A percentile compares a stretch with the other conserved stretches of the same genome.
Conservation (phyloP, 2,797 vertebrate genomes). For the Poecilia picta region DNA sequence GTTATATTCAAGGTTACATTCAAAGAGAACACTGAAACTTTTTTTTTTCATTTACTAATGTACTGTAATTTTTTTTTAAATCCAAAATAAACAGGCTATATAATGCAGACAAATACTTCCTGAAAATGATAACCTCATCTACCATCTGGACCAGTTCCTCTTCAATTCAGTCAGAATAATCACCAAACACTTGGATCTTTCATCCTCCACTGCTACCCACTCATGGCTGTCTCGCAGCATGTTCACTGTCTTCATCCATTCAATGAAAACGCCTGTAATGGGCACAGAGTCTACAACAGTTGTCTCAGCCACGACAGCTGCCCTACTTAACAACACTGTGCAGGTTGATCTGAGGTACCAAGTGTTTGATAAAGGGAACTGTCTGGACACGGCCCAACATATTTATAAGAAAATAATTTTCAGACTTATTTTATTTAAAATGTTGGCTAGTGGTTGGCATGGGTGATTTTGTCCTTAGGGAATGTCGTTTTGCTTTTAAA, state of each 20-base stretch:
- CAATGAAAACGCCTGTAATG: conserved; percentile 51
- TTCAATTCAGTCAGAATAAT: conserved; percentile 49
- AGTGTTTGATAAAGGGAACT: conserved; percentile 47
- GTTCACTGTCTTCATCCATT: conserved; percentile 54
- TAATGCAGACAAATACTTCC: conserved; percentile 31
- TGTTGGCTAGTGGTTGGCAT: neutral
- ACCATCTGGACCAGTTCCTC: conserved; percentile 53
- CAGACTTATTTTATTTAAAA: neutral
- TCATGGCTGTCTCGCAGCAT: conserved; percentile 44
- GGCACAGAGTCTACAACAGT: conserved; percentile 50
- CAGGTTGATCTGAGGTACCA: conserved; percentile 55
- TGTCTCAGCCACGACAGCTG: conserved; percentile 58
- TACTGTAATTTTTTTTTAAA: neutral
- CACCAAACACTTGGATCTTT: conserved; percentile 35
- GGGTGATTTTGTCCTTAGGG: neutral
- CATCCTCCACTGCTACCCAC: conserved; percentile 34
- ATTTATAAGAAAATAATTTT: neutral
- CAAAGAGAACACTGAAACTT: conserved; percentile 9
- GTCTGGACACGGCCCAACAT: conserved; percentile 33
- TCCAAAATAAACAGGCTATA: conserved; percentile 14
- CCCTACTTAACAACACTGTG: conserved; percentile 60
- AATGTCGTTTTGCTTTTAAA: neutral
- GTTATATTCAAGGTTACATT: conserved; percentile 45
- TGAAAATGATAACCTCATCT: conserved; percentile 38
- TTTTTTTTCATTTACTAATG: neutral